Percentiles rank a stretch among this genome's conserved stretches.
Evolutionary conservation across 2,888 invertebrate species (phyloP).

Genomic region (Pollenia labialis): DNA sequence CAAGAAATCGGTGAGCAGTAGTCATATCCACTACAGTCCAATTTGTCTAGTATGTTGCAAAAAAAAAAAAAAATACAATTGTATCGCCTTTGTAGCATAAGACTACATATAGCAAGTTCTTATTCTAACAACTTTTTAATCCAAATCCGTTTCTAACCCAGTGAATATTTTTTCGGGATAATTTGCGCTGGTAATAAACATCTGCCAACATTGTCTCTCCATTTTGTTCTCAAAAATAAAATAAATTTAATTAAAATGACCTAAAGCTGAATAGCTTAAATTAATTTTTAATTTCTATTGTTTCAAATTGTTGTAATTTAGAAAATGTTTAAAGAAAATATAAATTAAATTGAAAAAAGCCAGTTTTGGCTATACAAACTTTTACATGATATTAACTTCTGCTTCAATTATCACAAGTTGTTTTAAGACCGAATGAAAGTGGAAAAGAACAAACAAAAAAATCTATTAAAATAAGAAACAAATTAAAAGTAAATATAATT

Average conservation of each 20-base stretch:
- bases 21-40: too few species aligned
- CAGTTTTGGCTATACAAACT: constrained; percentile 11
- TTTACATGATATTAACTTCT: constrained; percentile 48
- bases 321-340: not conserved
- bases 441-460: constrained; percentile 5
- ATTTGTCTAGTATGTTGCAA: too few species aligned
- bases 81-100: too few species aligned
- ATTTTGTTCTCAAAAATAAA: constrained; percentile 8
- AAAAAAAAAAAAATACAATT: too few species aligned
- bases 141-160: not conserved
- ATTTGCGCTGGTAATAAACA: constrained; percentile 35
- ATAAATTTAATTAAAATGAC: constrained; percentile 60
- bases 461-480: constrained; percentile 19
- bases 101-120: too few species aligned
- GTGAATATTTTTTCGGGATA: not conserved
- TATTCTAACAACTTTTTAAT: not conserved
- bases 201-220: constrained; percentile 31
- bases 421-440: not conserved
- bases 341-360: not conserved
- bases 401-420: constrained; percentile 43
- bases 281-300: constrained; percentile 48
- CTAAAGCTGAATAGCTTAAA: constrained; percentile 43
- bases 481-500: constrained; percentile 47
- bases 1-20: too few species aligned
- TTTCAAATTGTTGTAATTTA: constrained; percentile 21